Evolutionary conservation across 2,113 vertebrate species (phyloP), one percentile per base, ranked within the genome.

Genomic region (Marmota flaviventris): DNA sequence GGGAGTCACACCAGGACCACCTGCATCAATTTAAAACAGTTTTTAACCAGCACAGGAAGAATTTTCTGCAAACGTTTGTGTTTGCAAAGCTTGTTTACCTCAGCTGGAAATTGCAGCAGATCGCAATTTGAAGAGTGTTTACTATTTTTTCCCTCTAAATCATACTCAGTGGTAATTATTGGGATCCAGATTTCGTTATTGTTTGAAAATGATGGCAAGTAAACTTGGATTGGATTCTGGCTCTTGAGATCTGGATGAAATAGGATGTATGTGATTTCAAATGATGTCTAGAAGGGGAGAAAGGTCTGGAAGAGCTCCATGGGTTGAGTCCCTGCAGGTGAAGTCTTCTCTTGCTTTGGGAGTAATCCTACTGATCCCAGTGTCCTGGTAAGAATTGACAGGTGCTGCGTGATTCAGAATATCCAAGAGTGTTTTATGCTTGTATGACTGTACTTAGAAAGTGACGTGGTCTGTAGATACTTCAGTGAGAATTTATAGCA

Each of bases 61-160:
- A 97, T 96, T 98, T 98, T 98, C 97, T 97, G 97, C 98, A 97
- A 97, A 96, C 95, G 92, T 94, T 96, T 96, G 96, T 98, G 88
- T 97, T 98, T 97, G 94, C 86, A 79, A 85, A 96, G 95, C 94
- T 97, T 97, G 96, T 98, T 98, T 98, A 96, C 97, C 94, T 97
- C 98, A 97, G 98, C 96, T 91, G 96, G 97, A 98, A 98, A 91
- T 77, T 96, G 92, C 88, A 85, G 93, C 87, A 76, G 91, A 94
- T 95, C 27, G 27, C 81, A 96, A 75, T 95, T 95, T 96, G 94
- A 94, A 96, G 93, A 87, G 56, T 91, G 83, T 95, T 97, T 95
- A 88, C 65, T 96, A 78, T 87, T 56, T 34, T 56, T 34, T 48
- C 39, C 56, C 29, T 72, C 78, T 76, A 84, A 96, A 97, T 98